Evolutionary conservation across 2,797 vertebrate species (phyloP), one percentile per base, ranked within the genome.

Genomic region (Oreonectes daqikongensis): DNA sequence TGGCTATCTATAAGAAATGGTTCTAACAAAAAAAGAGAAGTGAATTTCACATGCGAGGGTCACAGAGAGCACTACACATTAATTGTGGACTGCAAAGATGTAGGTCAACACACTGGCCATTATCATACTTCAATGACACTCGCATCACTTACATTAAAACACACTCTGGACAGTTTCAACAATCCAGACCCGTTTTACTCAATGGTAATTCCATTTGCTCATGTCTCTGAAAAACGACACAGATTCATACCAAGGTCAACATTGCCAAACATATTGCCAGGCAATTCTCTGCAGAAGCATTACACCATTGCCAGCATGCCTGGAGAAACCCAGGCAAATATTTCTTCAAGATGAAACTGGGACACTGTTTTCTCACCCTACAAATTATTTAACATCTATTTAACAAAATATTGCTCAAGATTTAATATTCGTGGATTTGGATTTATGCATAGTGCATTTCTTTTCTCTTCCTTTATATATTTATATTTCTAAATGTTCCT

Each of bases 111-210:
- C 24, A 35, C 4, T 44, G 42, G 22, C 30, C 22, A 28, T 57
- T 38, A 78, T 83, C 66, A 32, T 48, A 70, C 67, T 71, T 66
- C 48, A 53, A 73, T 59, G 50, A 64, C 65, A 67, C 44, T 63
- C 20, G 8, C 48, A 30, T 75, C 17, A 46, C 46, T 75, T 22
- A 74, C 50, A 64, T 12, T 10, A n/a, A n/a, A 60, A 64, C 69
- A 50, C 28, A 63, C 52, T 79, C 50, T 50, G 46, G 65, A 61
- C 20, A 6, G 48, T 20, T 55, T n/a, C 61, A 67, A 48, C 35
- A 42, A 40, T 50, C 22, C n/a, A 30, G 24, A 63, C 35, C 55
- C 46, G n/a, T 9, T 60, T 59, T 15, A 30, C 17, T 44, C 32
- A 40, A 48, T 46, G 26, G 67, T 28, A 66, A 28, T 53, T 26